phyloP scores from a whole-genome alignment of 2,888 invertebrate species.

The Trypoxylon attenuatum region DNA sequence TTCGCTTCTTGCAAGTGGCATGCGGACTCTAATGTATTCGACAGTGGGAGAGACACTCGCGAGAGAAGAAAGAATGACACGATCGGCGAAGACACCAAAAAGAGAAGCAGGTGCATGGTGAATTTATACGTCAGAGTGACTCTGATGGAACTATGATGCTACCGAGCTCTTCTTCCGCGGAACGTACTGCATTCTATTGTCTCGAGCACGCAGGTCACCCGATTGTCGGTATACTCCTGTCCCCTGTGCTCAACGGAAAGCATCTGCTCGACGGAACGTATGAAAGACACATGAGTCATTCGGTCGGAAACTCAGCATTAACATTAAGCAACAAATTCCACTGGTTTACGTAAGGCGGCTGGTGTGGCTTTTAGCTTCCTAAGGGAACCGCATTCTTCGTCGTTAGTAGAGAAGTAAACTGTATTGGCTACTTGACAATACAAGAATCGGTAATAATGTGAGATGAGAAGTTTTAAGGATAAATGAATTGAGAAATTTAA shows the following conservation, averaged over 20 bases:
- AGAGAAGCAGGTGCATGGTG: conserved; percentile 41
- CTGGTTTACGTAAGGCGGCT: too few relatives aligned
- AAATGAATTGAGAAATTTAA: too few relatives aligned
- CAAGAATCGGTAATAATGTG: too few relatives aligned
- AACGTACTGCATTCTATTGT: conserved; percentile 39
- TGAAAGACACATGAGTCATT: too few relatives aligned
- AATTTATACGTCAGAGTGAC: conserved; percentile 48
- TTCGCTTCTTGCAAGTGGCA: too few relatives aligned
- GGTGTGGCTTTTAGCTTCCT: too few relatives aligned
- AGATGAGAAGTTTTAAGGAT: too few relatives aligned
- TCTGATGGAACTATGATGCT: conserved; percentile 46
- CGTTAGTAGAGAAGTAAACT: too few relatives aligned
- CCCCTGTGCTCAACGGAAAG: conserved; percentile 7
- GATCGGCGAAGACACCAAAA: conserved; percentile 26
- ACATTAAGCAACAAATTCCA: too few relatives aligned
- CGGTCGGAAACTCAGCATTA: too few relatives aligned
- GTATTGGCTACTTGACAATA: too few relatives aligned
- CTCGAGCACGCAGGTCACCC: conserved; percentile 9
- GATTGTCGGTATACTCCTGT: conserved; percentile 18
- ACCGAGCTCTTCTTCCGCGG: conserved; percentile 23
- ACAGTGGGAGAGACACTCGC: conserved; percentile 23
- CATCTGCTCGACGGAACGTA: conserved; percentile 29
- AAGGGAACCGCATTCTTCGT: too few relatives aligned
- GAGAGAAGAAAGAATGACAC: conserved; percentile 31
- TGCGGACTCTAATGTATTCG: conserved; percentile 33